Evolutionary conservation across 2,888 invertebrate genomes (phyloP).

Genomic region (Diplolepis rosae): DNA sequence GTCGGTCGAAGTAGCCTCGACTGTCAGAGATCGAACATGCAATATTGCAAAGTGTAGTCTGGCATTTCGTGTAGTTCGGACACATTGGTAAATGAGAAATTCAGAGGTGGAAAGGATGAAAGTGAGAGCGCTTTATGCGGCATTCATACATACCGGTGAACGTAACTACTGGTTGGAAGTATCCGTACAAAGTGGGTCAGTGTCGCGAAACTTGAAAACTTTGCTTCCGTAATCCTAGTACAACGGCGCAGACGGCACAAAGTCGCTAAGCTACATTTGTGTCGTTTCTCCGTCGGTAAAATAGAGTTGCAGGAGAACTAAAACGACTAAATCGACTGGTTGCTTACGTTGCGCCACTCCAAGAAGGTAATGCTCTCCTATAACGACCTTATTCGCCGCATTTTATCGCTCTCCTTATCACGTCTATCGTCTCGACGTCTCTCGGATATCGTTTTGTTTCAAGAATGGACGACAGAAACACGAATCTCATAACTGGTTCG

Average conservation of each 20-base stretch:
- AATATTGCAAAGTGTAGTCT: slow-evolving; percentile 29
- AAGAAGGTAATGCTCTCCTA: not conserved
- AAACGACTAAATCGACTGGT: slow-evolving; percentile 36
- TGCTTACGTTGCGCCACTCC: slow-evolving; percentile 1
- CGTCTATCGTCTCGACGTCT: not conserved
- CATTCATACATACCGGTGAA: slow-evolving; percentile 69
- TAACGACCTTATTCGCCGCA: slow-evolving; percentile 19
- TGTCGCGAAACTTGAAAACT: slow-evolving; percentile 74
- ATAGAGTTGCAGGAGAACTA: slow-evolving; percentile 10
- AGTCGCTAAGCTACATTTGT: slow-evolving; percentile 50
- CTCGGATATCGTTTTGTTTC: slow-evolving; percentile 12
- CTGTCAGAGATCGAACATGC: slow-evolving; percentile 18
- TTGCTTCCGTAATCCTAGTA: slow-evolving; percentile 72
- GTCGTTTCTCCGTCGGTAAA: slow-evolving; percentile 40
- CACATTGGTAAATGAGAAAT: slow-evolving; percentile 38
- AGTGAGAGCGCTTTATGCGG: slow-evolving; percentile 68
- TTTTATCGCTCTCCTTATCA: slow-evolving; percentile 14
- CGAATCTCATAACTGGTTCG: not conserved
- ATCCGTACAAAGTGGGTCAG: slow-evolving; percentile 71
- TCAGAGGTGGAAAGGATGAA: slow-evolving; percentile 56
- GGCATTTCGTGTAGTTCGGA: slow-evolving; percentile 6
- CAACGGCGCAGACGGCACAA: slow-evolving; percentile 47
- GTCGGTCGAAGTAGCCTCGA: slow-evolving; percentile 18
- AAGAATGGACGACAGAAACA: not conserved
- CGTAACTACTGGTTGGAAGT: slow-evolving; percentile 69